These are phyloP conservation scores for Cyprinodon variegatus DNA, from an alignment of 2,113 vertebrate species.

Conservation along the genomic window DNA sequence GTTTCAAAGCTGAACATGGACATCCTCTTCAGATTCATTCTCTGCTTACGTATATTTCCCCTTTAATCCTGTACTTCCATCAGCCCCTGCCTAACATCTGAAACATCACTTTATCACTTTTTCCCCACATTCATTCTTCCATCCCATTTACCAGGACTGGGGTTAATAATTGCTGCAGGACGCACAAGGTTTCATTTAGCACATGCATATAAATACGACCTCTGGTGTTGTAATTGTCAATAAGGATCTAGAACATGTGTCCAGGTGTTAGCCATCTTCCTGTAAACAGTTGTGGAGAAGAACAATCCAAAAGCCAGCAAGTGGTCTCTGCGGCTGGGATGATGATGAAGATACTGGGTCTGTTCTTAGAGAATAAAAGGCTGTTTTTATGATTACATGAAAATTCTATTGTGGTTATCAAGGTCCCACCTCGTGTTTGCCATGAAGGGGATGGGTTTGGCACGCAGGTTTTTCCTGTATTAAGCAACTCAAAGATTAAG, in stretches of 20 bases:
- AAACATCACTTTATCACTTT: no score
- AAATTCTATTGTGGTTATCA: slow-evolving; percentile 13
- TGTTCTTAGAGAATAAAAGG: neutral
- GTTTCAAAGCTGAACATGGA: neutral
- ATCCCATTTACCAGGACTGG: slow-evolving; percentile 26
- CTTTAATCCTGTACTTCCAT: no score
- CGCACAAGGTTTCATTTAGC: slow-evolving; percentile 17
- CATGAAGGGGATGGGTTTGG: slow-evolving; percentile 20
- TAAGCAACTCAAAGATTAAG: slow-evolving; percentile 39
- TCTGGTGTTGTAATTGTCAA: slow-evolving; percentile 53
- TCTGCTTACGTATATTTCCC: neutral
- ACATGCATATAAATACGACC: slow-evolving; percentile 54
- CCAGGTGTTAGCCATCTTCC: slow-evolving; percentile 37
- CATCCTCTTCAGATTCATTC: no score
- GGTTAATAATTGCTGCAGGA: slow-evolving; percentile 50
- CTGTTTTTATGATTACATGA: neutral
- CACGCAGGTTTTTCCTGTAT: slow-evolving; percentile 23
- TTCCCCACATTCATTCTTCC: neutral
- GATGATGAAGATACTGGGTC: slow-evolving; percentile 28
- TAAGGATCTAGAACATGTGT: slow-evolving; percentile 35
- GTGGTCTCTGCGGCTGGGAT: slow-evolving; percentile 30
- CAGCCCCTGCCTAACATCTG: neutral
- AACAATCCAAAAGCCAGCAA: slow-evolving; percentile 29
- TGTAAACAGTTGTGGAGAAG: slow-evolving; percentile 20
- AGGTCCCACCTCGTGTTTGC: neutral